Percentiles rank a stretch among this genome's conserved stretches.
Conservation (phyloP, 2,113 vertebrate genomes). For the Catagonus wagneri region DNA sequence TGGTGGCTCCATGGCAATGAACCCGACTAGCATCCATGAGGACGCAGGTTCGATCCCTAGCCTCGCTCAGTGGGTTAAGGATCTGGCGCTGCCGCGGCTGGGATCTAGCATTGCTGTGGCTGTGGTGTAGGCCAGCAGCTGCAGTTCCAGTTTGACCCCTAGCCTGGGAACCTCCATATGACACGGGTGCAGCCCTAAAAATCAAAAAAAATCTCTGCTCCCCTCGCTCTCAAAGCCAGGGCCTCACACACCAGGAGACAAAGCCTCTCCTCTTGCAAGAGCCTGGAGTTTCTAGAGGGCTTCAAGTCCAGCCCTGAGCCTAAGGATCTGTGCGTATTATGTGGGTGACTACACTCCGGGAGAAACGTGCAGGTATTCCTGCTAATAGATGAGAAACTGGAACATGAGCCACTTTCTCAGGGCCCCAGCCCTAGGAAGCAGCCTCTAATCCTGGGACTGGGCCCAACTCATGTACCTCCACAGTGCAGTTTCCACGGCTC, state of each 20-base stretch:
- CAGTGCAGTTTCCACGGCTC: accelerated
- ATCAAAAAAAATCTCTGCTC: no score
- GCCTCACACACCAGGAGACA: accelerated
- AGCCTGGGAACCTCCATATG: no score
- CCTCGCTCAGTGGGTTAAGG: no score
- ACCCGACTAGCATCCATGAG: no score
- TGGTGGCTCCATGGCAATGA: no score
- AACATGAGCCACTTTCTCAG: not conserved
- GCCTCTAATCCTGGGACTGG: not conserved
- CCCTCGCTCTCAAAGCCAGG: not conserved
- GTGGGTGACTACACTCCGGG: not conserved
- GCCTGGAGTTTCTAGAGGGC: not conserved
- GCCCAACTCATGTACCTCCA: accelerated
- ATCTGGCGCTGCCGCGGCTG: no score
- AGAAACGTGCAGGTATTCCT: not conserved
- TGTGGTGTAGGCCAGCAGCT: no score
- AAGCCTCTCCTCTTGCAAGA: accelerated
- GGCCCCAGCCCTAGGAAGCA: not conserved
- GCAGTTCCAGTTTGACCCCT: no score
- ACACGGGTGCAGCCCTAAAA: no score
- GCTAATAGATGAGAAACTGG: not conserved
- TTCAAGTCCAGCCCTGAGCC: not conserved
- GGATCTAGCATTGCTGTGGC: no score
- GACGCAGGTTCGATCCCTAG: no score
- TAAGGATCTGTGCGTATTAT: no score